Conservation (phyloP, 2,888 invertebrate genomes). For the Acanthosepion esculentum region DNA sequence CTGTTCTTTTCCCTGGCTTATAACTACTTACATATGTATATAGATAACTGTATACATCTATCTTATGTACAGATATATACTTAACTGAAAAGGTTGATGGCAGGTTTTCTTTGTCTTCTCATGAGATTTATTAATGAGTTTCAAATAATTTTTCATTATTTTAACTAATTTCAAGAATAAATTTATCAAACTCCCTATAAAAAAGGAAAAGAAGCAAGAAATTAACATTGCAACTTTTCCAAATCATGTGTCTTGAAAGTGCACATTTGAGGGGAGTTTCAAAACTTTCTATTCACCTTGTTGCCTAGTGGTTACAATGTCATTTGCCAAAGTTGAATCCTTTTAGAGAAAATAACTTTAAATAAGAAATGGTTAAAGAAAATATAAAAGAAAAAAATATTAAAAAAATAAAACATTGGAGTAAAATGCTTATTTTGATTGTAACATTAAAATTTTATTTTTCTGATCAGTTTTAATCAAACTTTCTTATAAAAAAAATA, state of each 20-base stretch:
- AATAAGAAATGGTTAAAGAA: not conserved
- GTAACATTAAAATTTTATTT: constrained; percentile 33
- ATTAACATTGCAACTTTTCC: not conserved
- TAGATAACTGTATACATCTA: not conserved
- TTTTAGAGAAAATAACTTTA: not conserved
- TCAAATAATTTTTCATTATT: not conserved
- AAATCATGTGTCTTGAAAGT: not conserved
- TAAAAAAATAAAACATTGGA: not conserved
- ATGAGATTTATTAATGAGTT: no score
- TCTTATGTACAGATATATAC: not conserved
- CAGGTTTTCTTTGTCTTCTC: no score
- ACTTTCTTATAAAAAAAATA: not conserved
- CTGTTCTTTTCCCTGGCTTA: no score
- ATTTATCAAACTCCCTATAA: not conserved
- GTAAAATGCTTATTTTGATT: not conserved
- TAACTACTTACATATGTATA: not conserved
- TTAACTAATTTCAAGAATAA: not conserved
- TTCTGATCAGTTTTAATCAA: not conserved
- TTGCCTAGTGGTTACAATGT: not conserved
- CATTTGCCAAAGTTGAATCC: not conserved
- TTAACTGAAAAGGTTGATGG: no score
- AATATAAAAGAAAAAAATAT: not conserved
- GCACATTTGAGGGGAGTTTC: not conserved
- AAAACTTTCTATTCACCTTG: constrained; percentile 17
- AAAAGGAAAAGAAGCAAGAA: not conserved